These are phyloP conservation scores for Copidosoma floridanum DNA, from an alignment of 1,140 invertebrate genomes.

Conservation along the genomic window DNA sequence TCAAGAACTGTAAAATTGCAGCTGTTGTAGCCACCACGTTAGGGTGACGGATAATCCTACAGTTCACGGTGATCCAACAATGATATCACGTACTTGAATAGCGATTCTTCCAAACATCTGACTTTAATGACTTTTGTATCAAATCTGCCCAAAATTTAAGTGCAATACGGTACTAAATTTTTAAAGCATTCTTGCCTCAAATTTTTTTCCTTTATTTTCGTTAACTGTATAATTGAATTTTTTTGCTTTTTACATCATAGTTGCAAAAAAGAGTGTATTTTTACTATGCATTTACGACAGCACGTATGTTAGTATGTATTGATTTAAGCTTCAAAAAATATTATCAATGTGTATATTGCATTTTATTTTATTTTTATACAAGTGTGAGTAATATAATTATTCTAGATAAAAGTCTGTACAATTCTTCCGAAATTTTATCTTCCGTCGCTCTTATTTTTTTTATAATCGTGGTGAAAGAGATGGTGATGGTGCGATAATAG, in stretches of 20 bases:
- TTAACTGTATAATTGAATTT: not conserved
- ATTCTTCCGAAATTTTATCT: conserved; percentile 18
- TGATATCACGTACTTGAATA: too few relatives aligned
- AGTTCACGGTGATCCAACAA: conserved; percentile 2
- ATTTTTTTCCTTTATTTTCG: conserved; percentile 4
- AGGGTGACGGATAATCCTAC: conserved; percentile 15
- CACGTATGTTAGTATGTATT: not conserved
- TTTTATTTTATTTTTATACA: conserved; percentile 24
- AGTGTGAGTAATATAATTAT: not conserved
- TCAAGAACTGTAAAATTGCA: conserved; percentile 11
- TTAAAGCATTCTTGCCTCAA: conserved; percentile 11
- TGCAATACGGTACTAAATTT: not conserved
- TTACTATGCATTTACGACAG: conserved; percentile 11
- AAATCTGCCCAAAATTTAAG: not conserved
- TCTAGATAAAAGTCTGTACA: conserved; percentile 4
- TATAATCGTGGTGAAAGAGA: not conserved
- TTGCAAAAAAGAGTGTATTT: not conserved
- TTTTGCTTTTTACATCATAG: not conserved
- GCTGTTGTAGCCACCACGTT: conserved; percentile 3
- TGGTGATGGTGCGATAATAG: not conserved
- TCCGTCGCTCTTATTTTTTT: conserved; percentile 10
- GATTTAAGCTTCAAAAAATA: conserved; percentile 6
- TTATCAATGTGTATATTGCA: conserved; percentile 12
- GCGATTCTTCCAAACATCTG: too few relatives aligned
- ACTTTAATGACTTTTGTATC: too few relatives aligned